These are phyloP conservation scores for Campodea augens DNA, from an alignment of 1,140 invertebrate genomes.

Conservation along the genomic window DNA sequence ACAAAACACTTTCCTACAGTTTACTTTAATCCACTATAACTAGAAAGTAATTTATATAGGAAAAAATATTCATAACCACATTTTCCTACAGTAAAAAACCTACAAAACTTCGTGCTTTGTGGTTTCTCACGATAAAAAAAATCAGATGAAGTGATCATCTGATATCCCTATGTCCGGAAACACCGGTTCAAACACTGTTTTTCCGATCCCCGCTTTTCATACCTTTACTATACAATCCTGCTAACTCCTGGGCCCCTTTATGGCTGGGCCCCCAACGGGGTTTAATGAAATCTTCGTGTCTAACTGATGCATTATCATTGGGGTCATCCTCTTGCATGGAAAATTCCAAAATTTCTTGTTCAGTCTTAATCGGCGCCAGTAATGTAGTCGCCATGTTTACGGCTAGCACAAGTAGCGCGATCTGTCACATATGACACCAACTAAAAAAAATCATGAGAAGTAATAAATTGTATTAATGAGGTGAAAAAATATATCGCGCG, in stretches of 20 bases:
- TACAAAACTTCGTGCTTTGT: not conserved
- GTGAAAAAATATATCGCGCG: too few relatives aligned
- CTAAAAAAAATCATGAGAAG: too few relatives aligned
- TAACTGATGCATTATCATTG: slow-evolving; percentile 58
- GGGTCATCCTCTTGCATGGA: slow-evolving; percentile 86
- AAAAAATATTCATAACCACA: not conserved
- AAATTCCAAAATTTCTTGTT: slow-evolving; percentile 60
- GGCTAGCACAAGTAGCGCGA: too few relatives aligned
- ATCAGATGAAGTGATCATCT: too few relatives aligned
- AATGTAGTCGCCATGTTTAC: slow-evolving; percentile 28
- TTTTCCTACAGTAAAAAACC: not conserved
- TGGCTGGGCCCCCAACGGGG: slow-evolving; percentile 87
- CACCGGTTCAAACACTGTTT: too few relatives aligned
- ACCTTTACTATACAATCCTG: slow-evolving; percentile 85
- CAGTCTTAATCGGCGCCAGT: slow-evolving; percentile 50
- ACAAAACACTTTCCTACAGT: too few relatives aligned
- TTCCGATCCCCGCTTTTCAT: slow-evolving; percentile 13
- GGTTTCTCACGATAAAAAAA: not conserved
- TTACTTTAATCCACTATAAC: not conserved
- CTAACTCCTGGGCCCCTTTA: slow-evolving; percentile 80
- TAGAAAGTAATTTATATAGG: not conserved
- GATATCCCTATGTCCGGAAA: too few relatives aligned
- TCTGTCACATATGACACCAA: too few relatives aligned
- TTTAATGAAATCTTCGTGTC: slow-evolving; percentile 31
- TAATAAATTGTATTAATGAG: too few relatives aligned